Evolutionary conservation across 2,888 invertebrate species (phyloP).

Genomic region (Kryphioiulus occultus): DNA sequence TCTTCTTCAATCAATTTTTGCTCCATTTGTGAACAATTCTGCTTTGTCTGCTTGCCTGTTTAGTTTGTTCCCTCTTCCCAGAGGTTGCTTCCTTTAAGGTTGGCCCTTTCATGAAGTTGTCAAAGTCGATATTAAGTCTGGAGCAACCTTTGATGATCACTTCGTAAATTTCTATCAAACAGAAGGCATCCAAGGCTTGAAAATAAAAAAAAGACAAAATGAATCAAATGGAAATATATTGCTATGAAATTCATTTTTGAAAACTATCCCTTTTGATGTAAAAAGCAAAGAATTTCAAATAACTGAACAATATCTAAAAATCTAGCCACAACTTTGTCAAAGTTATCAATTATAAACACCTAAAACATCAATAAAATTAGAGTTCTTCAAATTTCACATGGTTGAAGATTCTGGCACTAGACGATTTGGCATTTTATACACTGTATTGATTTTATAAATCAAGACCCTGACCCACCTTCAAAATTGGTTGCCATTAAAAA

Average conservation of each 20-base stretch:
- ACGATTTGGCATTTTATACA: no score
- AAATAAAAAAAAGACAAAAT: not conserved
- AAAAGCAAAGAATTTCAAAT: no score
- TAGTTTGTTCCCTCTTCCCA: not conserved
- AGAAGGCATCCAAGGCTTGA: slow-evolving; percentile 1
- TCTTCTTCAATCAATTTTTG: not conserved
- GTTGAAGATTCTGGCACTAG: no score
- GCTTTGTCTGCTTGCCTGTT: not conserved
- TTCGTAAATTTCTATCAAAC: not conserved
- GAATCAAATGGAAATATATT: not conserved
- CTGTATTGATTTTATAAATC: not conserved
- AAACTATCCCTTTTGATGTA: no score
- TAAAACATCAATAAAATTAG: no score
- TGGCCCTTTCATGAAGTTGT: not conserved
- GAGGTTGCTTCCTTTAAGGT: not conserved
- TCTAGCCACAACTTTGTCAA: no score
- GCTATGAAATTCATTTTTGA: not conserved
- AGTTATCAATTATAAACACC: no score
- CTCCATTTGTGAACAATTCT: not conserved
- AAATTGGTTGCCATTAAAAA: not conserved
- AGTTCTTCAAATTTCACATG: no score
- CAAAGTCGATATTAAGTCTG: not conserved
- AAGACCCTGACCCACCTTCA: not conserved
- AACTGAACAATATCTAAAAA: no score
- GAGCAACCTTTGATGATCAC: not conserved